Base-by-base conservation (phyloP, 2,797 vertebrate species). In the Sebastes nivosus region DNA sequence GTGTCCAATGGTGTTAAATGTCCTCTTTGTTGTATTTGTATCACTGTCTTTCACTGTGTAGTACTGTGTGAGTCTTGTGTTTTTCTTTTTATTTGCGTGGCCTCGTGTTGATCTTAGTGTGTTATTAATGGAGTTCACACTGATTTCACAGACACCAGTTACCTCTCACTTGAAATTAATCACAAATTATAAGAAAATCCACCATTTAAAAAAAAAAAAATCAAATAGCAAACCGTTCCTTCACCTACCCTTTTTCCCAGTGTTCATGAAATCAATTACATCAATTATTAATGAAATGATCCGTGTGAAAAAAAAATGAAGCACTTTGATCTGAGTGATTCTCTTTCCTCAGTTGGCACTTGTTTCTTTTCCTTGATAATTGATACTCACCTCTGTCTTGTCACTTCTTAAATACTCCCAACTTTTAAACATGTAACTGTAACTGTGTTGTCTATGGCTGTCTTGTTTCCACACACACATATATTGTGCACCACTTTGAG, bases 1-100 rank as follows among this genome's bases (percentile, higher is more conserved):
- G 95, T 96, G 95, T 96, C 95, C 95, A 95, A 94, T 93, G 93
- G 90, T 91, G 90, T 93, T 94, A 87, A 91, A 88, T 90, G 92
- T 95, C 92, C 89, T 91, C 80, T 90, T 61, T 93, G 92, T 92
- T 90, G 90, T 93, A 89, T 80, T 76, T 77, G 89, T 92, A 90
- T 80, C 84, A 85, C 91, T 89, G 91, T 95, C 89, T 78, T 78
- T 84, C 72, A 80, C 81, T 87, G 86, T 95, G 84, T 84, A 77
- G 83, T 86, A 82, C 80, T 79, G 81, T 93, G 79, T 89, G 77
- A 88, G 92, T 93, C 85, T 86, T 90, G 88, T 93, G 87, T 81
- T 88, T 54, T 58, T 75, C 22, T 63, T 66, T 77, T 77, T 86
- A 42, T 85, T 87, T 87, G 72, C 78, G 80, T 92, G 79, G 69